Evolutionary conservation across 2,113 vertebrate species (phyloP), one percentile per base, ranked within the genome.

Genomic region (Arenaria interpres): DNA sequence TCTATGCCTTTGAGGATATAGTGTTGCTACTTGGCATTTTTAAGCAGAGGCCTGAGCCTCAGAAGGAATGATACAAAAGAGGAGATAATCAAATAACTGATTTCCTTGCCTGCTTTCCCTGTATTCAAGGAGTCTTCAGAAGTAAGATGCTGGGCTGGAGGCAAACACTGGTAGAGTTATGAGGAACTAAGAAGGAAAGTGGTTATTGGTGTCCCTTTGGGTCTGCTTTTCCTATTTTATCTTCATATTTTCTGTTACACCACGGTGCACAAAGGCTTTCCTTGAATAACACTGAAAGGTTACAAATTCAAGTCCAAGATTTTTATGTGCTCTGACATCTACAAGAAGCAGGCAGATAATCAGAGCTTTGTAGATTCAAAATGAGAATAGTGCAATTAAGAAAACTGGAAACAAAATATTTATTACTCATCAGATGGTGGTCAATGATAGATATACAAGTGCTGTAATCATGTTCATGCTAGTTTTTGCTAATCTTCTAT

Each of bases 1-100:
- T 94, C 96, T 79, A 7, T 68, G 73, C 89, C 80, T 94, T 92
- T 89, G 96, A 91, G 87, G 67, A 75, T 95, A 93, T 73, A 91
- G 62, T 69, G 48, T 95, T 96, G 71, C 80, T 91, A 37, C 76
- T 76, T 96, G 53, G 66, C 66, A 71, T 85, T 96, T 92, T 75
- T 72, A 91, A 95, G 91, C 35, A 76, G 53, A 73, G 28, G 27
- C 10, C 39, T 51, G n/a, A 85, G 35, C 15, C 48, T 93, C 87
- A 85, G 62, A 68, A 93, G 74, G 66, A 93, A 89, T 57, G 43
- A 46, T 46, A 85, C 7, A 46, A 51, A 87, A 81, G 68, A 91
- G 33, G 57, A 94, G 53, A 80, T 79, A 91, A 91, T 82, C 15
- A 87, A 91, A 73, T 64, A 85, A 76, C 50, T n/a, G 43, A 76